A percentile compares a stretch with the other conserved stretches of the same genome.
These are phyloP conservation scores for Drosophila lacicola DNA, from an alignment of 2,888 invertebrate genomes.

Conservation along the genomic window DNA sequence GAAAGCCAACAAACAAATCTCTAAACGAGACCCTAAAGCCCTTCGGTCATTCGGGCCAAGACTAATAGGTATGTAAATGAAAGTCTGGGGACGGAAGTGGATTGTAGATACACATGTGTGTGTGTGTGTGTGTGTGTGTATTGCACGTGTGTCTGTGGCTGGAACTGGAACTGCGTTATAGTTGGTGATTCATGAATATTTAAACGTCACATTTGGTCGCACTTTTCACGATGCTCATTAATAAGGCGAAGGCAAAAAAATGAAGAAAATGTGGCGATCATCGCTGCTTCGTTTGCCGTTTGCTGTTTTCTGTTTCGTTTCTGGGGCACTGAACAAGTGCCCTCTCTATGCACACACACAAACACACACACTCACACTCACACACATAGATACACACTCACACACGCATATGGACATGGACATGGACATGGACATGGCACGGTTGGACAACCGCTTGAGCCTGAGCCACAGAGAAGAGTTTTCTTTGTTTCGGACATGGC, in stretches of 20 bases:
- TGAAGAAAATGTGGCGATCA: conserved; percentile 77
- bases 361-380: conserved; percentile 19
- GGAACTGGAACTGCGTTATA: conserved; percentile 73
- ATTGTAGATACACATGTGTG: conserved; percentile 20
- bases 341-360: conserved; percentile 70
- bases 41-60: conserved; percentile 40
- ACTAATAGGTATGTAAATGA: conserved; percentile 66
- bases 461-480: conserved; percentile 65
- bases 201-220: conserved; percentile 85
- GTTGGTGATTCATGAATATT: conserved; percentile 84
- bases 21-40: conserved; percentile 28
- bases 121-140: background rate
- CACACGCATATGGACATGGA: conserved; percentile 26
- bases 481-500: conserved; percentile 77
- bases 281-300: conserved; percentile 62
- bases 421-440: conserved; percentile 63
- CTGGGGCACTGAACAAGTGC: conserved; percentile 79
- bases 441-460: conserved; percentile 72
- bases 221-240: conserved; percentile 83
- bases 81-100: conserved; percentile 69
- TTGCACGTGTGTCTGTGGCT: conserved; percentile 52
- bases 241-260: conserved; percentile 70
- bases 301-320: conserved; percentile 53
- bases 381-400: conserved; percentile 3
- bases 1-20: conserved; percentile 26